A percentile compares a stretch with the other conserved stretches of the same genome.
phyloP scores from a whole-genome alignment of 2,113 vertebrate species.

The Gopherus evgoodei region DNA sequence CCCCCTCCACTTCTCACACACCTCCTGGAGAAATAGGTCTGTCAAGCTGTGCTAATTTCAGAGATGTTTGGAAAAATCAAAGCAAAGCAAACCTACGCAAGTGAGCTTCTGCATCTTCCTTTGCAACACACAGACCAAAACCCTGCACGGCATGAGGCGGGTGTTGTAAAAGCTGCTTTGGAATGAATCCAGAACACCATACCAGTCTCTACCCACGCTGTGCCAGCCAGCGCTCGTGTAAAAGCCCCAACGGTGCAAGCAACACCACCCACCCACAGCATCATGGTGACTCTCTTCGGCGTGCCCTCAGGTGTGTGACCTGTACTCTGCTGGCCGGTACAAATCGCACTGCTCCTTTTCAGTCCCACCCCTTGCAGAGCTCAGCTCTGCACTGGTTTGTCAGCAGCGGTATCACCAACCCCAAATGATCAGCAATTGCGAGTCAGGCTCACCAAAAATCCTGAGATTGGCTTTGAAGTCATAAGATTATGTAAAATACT shows the following conservation, averaged over 20 bases:
- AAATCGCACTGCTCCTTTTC: neutral
- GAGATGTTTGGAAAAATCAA: neutral
- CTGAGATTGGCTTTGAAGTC: neutral
- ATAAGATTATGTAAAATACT: neutral
- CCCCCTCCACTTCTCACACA: neutral
- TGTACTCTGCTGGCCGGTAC: neutral
- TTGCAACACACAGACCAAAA: neutral
- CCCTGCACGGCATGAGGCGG: neutral
- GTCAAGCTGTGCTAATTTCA: neutral
- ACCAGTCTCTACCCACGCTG: too few relatives aligned
- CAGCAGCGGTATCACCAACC: neutral
- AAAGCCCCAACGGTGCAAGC: too few relatives aligned
- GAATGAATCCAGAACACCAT: neutral
- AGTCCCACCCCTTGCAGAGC: too few relatives aligned
- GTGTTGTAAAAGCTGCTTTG: neutral
- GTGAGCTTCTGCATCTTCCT: neutral
- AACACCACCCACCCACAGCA: too few relatives aligned
- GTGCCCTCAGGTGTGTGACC: neutral
- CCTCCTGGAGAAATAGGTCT: neutral
- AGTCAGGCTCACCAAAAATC: too few relatives aligned
- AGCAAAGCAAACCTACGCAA: neutral
- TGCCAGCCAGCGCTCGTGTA: too few relatives aligned
- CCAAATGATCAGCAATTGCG: neutral
- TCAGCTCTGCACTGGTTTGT: neutral
- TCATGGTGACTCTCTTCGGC: too few relatives aligned